Evolutionary conservation across 2,113 vertebrate species (phyloP).

Genomic region (Tragelaphus imberbis): DNA sequence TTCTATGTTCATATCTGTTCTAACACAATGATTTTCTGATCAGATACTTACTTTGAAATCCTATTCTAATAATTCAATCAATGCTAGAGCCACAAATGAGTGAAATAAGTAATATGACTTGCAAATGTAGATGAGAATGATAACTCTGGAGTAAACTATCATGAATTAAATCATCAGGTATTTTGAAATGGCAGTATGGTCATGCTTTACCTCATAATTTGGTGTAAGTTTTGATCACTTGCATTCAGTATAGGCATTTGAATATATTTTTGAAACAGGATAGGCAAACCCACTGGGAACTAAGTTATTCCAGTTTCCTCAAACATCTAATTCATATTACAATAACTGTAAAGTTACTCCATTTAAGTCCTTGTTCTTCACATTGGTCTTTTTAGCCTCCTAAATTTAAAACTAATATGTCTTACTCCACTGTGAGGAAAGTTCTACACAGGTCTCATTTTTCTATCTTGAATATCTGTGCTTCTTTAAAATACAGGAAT

Average conservation of each 20-base stretch:
- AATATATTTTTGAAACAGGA: not conserved
- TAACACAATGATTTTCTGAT: not conserved
- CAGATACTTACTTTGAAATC: not conserved
- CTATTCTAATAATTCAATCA: constrained; percentile 5
- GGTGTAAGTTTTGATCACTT: not conserved
- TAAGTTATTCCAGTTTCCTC: not conserved
- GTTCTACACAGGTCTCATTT: not conserved
- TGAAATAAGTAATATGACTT: not conserved
- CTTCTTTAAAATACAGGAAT: constrained; percentile 36
- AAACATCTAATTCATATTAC: not conserved
- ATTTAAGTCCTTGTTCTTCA: not conserved
- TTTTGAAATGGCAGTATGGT: not conserved
- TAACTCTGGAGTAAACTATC: not conserved
- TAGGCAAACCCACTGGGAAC: not conserved
- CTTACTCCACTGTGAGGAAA: not conserved
- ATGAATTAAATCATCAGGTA: constrained; percentile 4
- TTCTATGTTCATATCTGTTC: not conserved
- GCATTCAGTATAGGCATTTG: not conserved
- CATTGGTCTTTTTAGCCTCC: not conserved
- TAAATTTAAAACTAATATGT: constrained; percentile 21
- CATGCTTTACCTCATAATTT: constrained; percentile 1
- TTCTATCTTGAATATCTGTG: constrained; percentile 14
- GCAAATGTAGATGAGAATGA: not conserved
- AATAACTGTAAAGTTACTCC: constrained; percentile 15
- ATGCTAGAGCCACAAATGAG: not conserved